phyloP scores from a whole-genome alignment of 2,888 invertebrate species.

The Lagria hirta region DNA sequence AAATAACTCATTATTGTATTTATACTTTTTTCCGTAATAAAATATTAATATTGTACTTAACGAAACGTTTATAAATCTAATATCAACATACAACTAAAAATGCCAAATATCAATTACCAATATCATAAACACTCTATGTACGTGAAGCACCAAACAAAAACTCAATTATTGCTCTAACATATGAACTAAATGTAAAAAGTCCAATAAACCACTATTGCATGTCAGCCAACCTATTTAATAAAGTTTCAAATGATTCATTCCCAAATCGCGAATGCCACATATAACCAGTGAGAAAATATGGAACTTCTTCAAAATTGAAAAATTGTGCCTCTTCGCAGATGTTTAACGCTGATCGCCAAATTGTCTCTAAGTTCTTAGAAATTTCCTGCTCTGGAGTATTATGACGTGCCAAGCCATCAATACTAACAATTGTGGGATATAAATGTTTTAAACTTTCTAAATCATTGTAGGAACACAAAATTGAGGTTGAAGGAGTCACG shows the following conservation, averaged over 20 bases:
- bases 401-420: slow-evolving; percentile 37
- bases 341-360: slow-evolving; percentile 66
- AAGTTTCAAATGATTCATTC: slow-evolving; percentile 35
- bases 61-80: slow-evolving; percentile 4
- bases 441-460: slow-evolving; percentile 32
- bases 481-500: slow-evolving; percentile 43
- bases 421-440: slow-evolving; percentile 38
- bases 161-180: slow-evolving; percentile 17
- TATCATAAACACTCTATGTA: slow-evolving; percentile 12
- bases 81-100: slow-evolving; percentile 4
- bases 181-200: slow-evolving; percentile 7
- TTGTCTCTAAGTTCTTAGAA: slow-evolving; percentile 57
- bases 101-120: slow-evolving; percentile 13
- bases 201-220: slow-evolving; percentile 20
- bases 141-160: slow-evolving; percentile 20
- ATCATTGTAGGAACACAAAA: slow-evolving; percentile 36
- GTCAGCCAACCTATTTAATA: slow-evolving; percentile 31
- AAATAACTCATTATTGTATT: slow-evolving; percentile 10
- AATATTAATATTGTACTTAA: slow-evolving; percentile 1
- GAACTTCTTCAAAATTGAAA: slow-evolving; percentile 44
- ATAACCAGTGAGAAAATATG: slow-evolving; percentile 44
- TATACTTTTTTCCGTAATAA: slow-evolving; percentile 3
- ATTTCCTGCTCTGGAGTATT: slow-evolving; percentile 30
- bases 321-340: slow-evolving; percentile 60
- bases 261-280: slow-evolving; percentile 50